Evolutionary conservation across 2,888 invertebrate genomes (phyloP), one percentile per base, ranked within the genome.

Genomic region (Rugalucina vietnamica): DNA sequence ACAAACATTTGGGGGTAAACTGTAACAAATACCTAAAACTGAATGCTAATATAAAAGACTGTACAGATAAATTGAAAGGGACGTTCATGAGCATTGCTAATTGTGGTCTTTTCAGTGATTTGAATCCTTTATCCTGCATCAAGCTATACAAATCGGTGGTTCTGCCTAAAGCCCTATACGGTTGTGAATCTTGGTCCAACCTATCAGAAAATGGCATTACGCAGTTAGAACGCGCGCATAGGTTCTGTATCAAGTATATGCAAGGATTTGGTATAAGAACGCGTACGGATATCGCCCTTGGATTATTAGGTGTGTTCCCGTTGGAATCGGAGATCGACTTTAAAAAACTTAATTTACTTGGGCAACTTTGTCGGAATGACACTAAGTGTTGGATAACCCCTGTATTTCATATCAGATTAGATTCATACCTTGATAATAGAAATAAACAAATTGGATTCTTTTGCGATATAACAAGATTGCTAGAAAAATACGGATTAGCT

Each of bases 91-190:
- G 71, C 34, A n/a, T 78, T 4, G 4, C 27, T 14, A 54, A 50
- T 21, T 37, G 71, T 71, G 78, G 70, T 34, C 2, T 76, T n/a
- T 8, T 18, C 24, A 27, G 27, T 34, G 71, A 71, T 3, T 27
- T 78, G 14, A 49, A 54, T 36, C 78, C 78, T 21, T 21, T 36
- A 32, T 34, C 78, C 24, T 27, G 32, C 5, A 24, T 5, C 27
- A 50, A 34, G 1, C 50, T 78, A 54, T 78, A 71, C 39, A 71
- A 78, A 0, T 24, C 78, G 24, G 37, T 54, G 0, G 78, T 78
- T 70, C 34, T 39, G 32, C 78, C 78, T 18, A 71, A 54, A n/a
- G 78, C 70, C 1, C 49, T 78, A 27, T 78, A 78, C 43, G 78
- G 78, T 3, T 71, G 78, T 36, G 71, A 78, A 43, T 10, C 29